These are phyloP conservation scores for Vultur gryphus DNA, from an alignment of 2,797 vertebrate species.

Conservation along the genomic window DNA sequence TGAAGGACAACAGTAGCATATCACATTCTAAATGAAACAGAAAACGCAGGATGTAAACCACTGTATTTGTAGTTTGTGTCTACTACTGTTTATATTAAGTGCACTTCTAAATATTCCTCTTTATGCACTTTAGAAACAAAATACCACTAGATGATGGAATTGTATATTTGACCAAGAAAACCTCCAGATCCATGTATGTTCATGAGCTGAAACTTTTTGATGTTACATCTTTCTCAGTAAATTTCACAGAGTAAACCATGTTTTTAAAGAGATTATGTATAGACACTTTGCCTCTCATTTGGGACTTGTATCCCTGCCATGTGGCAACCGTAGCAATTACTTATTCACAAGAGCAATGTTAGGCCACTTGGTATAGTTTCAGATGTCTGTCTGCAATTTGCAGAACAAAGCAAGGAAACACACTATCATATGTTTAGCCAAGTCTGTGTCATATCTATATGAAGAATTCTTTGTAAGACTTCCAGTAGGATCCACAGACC, in stretches of 20 bases:
- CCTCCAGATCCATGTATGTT: not conserved
- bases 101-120: not conserved
- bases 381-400: not conserved
- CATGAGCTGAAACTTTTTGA: not conserved
- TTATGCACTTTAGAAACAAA: not conserved
- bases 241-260: not conserved
- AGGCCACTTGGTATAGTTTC: not conserved
- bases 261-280: not conserved
- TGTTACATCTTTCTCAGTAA: not conserved
- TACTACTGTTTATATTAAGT: not conserved
- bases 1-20: not conserved
- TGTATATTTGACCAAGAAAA: not conserved
- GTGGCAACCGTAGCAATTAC: not conserved
- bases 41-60: not conserved
- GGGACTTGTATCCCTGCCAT: not conserved
- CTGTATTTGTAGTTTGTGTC: not conserved
- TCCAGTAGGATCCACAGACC: not conserved
- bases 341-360: not conserved
- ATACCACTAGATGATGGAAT: not conserved
- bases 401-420: not conserved
- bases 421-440: not conserved
- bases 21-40: not conserved
- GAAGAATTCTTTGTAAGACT: not conserved
- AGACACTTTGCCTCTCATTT: not conserved
- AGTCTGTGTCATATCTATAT: not conserved